Base-by-base conservation (phyloP, 2,797 vertebrate genomes). In the Lerista edwardsae region DNA sequence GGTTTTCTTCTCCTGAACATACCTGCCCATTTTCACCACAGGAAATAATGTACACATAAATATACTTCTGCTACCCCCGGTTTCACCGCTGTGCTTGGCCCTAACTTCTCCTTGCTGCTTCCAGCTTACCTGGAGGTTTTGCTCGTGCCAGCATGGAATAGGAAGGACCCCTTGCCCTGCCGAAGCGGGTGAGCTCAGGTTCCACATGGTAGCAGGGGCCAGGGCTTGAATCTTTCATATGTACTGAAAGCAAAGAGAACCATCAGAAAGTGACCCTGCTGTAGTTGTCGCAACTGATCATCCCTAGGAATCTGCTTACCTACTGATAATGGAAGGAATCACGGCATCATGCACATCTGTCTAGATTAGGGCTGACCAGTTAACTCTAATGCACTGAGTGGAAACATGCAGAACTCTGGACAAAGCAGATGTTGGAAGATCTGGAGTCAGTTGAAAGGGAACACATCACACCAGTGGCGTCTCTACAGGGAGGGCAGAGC, bases 201-300 rank as follows among this genome's bases (percentile, higher is more conserved):
- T 97, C 96, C 77, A 98, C 88, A n/a, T 96, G 94, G 91, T 98
- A 98, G 86, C 95, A 92, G 0, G 98, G 98, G 55, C 98, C 98
- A 0, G 98, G 98, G 85, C 97, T 98, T 86, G 95, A 94, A 80
- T 97, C 96, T 65, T 96, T 95, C 29, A 93, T 94, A 57, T 97
- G 87, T 89, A 96, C 98, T 98, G 77, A 75, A 73, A 1, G 74
- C 27, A 59, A 23, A 23, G 12, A 36, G 5, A 62, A 11, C 10
- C 14, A 4, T 47, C 10, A 31, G 23, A 19, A 27, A 82, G 69
- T 15, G 3, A 14, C 3, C 57, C 11, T 34, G 41, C 57, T 9
- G 4, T 4, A 8, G 23, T 19, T 51, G 1, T 10, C 6, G 8
- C 23, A 8, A 34, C 29, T 17, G 25, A 36, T 4, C 27, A 15